These are phyloP conservation scores for Fregetta grallaria DNA, from an alignment of 2,113 vertebrate genomes.

Conservation along the genomic window DNA sequence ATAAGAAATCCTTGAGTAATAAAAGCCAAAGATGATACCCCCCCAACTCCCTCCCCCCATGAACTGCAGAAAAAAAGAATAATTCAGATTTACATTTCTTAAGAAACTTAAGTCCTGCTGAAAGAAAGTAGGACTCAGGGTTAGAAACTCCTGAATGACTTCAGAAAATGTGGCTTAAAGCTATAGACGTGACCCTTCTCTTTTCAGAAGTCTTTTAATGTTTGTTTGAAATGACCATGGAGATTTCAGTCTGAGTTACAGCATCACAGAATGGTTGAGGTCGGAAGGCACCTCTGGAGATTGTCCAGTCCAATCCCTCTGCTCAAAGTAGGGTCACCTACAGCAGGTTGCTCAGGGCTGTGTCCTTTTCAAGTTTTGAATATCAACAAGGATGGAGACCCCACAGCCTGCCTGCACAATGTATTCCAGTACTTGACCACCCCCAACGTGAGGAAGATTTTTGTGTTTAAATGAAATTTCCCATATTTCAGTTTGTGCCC, in stretches of 20 bases:
- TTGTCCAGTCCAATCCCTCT: not conserved
- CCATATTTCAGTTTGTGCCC: not conserved
- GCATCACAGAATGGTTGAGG: not conserved
- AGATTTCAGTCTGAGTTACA: not conserved
- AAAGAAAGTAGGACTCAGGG: not conserved
- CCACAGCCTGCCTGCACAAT: not conserved
- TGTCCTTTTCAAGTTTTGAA: not conserved
- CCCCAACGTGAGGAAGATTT: not conserved
- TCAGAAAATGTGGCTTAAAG: not conserved
- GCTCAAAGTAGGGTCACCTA: not conserved
- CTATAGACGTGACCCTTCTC: not conserved
- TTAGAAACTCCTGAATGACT: not conserved
- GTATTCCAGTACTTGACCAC: not conserved
- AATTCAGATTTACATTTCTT: not conserved
- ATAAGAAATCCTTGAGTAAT: not conserved
- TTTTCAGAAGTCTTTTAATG: not conserved
- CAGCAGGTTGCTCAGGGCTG: not conserved
- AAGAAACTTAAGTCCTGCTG: not conserved
- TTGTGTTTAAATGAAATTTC: not conserved
- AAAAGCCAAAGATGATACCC: not conserved
- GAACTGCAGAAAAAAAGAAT: not conserved
- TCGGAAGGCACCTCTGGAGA: not conserved
- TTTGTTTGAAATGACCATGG: not conserved
- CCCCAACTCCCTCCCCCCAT: rapidly evolving
- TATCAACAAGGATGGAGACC: not conserved